Base-by-base conservation (phyloP, 2,888 invertebrate genomes). In the Pollenia labialis region DNA sequence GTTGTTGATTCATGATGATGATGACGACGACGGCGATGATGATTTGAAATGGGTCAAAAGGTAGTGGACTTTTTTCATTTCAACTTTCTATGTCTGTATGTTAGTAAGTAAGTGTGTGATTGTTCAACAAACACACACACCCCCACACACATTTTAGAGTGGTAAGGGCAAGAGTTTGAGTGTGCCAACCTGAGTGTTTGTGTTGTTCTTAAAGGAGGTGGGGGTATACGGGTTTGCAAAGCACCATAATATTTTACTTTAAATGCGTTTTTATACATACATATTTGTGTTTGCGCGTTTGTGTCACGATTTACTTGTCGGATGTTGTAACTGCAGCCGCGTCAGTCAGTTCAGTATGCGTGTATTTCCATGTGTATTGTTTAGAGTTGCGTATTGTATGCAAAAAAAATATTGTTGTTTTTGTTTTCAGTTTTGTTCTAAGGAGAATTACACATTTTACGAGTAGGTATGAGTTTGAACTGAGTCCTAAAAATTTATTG, bases 11-110 rank as follows among this genome's bases (percentile, higher is more conserved):
- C 68, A 62, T 69, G 69, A 48, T 48, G 46, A 46, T 80, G 52
- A 72, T 40, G 48, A 66, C 32, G 66, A 68, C 32, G 56, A 66
- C 56, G 58, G 46, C 12, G 56, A 52, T 72, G 58, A 79, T 84
- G 64, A 80, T 56, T 71, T 81, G 81, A 87, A 87, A 87, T 87
- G 86, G 86, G 83, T 84, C 86, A 87, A 87, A 84, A 81, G 80
- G 80, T 84, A 71, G 79, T 74, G 64, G 72, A 74, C 72, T 58
- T 48, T 68, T 72, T 75, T 46, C 14, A 16, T 11, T 23, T 12
- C 60, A 18, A n/a, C 3, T 46, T 12, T 44, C 4, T 44, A 8
- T 54, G 50, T 68, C 4, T 74, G 40, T 75, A 40, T 54, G 50
- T 23, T 64, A 64, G 50, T 50, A 32, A 23, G 12, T 44, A n/a